Evolutionary conservation across 2,113 vertebrate species (phyloP), one percentile per base, ranked within the genome.

Genomic region (Epinephelus lanceolatus): DNA sequence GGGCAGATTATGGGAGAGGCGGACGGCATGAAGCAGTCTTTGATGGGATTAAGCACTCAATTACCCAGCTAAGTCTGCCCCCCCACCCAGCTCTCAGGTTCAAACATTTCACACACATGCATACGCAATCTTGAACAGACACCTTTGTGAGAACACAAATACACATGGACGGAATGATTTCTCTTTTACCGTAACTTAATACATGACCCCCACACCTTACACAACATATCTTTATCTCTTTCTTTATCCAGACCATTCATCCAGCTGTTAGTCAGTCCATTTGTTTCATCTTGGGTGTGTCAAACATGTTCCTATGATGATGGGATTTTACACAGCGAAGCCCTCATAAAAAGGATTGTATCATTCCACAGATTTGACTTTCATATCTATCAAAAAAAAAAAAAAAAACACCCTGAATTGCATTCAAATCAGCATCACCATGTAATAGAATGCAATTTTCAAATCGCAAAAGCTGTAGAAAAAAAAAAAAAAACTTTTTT

Each of bases 11-110:
- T 81, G 80, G 90, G 60, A 87, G 86, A 90, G 86, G 89, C 76
- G 70, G 85, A 88, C 72, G 42, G 88, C 90, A 90, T 89, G 83
- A 89, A 86, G 88, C 88, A 81, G 84, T 87, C 94, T 95, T 95
- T 94, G 93, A 95, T 95, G 91, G 95, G 92, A 95, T 95, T 94
- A 94, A 88, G 85, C 88, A 91, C 94, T 93, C 91, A 93, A 94
- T 94, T 94, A 93, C 92, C 89, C 93, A 84, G 80, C 84, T 83
- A 91, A 94, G 47, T 91, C 87, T 80, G 67, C 77, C 77, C 71
- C 70, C 47, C 59, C 51, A 56, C 33, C 76, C 59, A 62, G 76
- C 67, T 72, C 66, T 73, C 66, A 83, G 57, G 66, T 87, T 75
- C 63, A 70, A 82, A 81, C 63, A 57, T 71, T 78, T 59, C 80